Evolutionary conservation across 1,140 invertebrate species (phyloP).

Genomic region (Brachionus sp.): DNA sequence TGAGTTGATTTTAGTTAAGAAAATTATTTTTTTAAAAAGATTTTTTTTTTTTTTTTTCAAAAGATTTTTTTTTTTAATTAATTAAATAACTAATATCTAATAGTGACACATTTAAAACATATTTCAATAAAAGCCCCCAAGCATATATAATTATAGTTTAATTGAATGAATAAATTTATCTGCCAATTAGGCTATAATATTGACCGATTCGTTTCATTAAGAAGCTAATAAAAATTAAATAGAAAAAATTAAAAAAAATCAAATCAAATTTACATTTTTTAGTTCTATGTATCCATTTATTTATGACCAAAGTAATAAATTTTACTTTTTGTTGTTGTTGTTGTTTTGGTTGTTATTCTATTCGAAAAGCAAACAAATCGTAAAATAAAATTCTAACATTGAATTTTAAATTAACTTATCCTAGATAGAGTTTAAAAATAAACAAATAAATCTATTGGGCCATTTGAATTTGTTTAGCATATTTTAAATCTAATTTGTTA

Average conservation of each 20-base stretch:
- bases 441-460: conserved; percentile 16
- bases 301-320: conserved; percentile 34
- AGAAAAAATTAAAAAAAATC: not conserved
- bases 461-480: not conserved
- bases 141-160: not conserved
- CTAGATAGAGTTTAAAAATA: not conserved
- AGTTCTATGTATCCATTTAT: not conserved
- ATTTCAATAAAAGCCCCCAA: too few species aligned
- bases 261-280: not conserved
- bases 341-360: too few species aligned
- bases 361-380: conserved; percentile 17
- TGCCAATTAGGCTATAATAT: conserved; percentile 22
- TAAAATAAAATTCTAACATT: not conserved
- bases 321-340: not conserved
- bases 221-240: conserved; percentile 15
- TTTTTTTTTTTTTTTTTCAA: not conserved
- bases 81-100: not conserved
- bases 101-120: too few species aligned
- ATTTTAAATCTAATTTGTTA: conserved; percentile 17
- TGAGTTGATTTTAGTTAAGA: too few species aligned
- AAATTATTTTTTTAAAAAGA: too few species aligned
- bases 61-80: not conserved
- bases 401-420: conserved; percentile 15
- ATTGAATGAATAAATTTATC: conserved; percentile 13
- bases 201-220: conserved; percentile 18